Base-by-base conservation (phyloP, 2,888 invertebrate genomes). In the Acanthococcus lagerstroemiae region DNA sequence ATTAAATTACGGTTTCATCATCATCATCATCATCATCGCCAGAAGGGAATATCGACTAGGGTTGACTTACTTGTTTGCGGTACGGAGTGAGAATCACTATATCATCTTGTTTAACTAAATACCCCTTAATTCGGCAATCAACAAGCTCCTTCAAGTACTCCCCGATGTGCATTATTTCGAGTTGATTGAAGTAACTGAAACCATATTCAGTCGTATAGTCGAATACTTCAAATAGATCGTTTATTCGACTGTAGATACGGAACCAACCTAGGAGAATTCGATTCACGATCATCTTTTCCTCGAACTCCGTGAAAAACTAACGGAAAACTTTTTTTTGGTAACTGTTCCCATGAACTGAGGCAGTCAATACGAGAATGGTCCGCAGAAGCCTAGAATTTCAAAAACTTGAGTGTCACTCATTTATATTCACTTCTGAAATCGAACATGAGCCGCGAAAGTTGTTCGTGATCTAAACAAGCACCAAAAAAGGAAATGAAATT, bases 81-180 rank as follows among this genome's bases (percentile, higher is more conserved):
- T 83, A 84, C 0, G 83, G 84, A 12, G 84, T 80, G 55, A 84
- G 78, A 30, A 84, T 77, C 0, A 83, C 84, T 68, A 84, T 83
- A 65, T 84, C 80, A 66, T 74, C 71, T 70, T 77, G 73, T 15
- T 54, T 60, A 3, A 75, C 74, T 57, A 74, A 72, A 55, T 74
- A 78, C 1, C 56, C 63, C 12, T 66, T 68, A 17, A 60, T 54
- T 25, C 55, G 45, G 1, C 48, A 72, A 1, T 70, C 68, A 9
- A 81, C 70, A 0, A 88, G 74, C 58, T 78, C 77, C 69, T 79
- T 75, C 0, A 86, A 76, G 72, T 85, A 86, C 17, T 78, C 74
- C 56, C 82, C 73, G 1, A 86, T 82, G 68, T 79, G 76, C 9
- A 78, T 72, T 1, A 83, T 77, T 75, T 88, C 87, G 30, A 74